phyloP scores from a whole-genome alignment of 2,113 vertebrate species.

The Capricornis sumatraensis region DNA sequence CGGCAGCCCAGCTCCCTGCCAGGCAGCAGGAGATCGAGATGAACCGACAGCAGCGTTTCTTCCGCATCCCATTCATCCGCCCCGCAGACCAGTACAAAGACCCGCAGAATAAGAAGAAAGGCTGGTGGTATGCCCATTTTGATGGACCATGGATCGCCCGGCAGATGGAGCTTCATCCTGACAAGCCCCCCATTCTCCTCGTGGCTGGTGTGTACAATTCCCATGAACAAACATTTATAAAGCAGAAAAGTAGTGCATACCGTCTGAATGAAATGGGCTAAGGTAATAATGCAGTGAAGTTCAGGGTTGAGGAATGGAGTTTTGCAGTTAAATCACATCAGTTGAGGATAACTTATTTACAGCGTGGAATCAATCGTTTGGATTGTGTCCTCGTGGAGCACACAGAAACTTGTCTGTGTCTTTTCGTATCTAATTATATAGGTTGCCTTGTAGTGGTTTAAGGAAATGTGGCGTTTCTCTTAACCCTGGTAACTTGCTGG shows the following conservation, averaged over 20 bases:
- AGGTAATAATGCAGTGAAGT: neutral
- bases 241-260: neutral
- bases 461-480: neutral
- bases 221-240: neutral
- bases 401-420: neutral
- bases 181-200: slow-evolving; percentile 95
- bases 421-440: neutral
- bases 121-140: slow-evolving; percentile 99
- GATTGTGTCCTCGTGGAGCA: neutral
- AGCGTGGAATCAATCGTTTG: neutral
- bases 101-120: slow-evolving; percentile 94
- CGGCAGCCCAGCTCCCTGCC: slow-evolving; percentile 82
- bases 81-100: slow-evolving; percentile 96
- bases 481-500: neutral
- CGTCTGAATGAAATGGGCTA: neutral
- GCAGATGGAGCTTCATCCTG: slow-evolving; percentile 98
- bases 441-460: neutral
- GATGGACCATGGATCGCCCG: slow-evolving; percentile 97
- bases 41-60: slow-evolving; percentile 94
- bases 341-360: neutral
- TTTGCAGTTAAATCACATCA: neutral
- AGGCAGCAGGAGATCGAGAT: slow-evolving; percentile 88
- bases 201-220: slow-evolving; percentile 89
- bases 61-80: slow-evolving; percentile 97
- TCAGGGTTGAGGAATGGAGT: neutral